Conservation (phyloP, 1,140 invertebrate species). For the Latrodectus geometricus region DNA sequence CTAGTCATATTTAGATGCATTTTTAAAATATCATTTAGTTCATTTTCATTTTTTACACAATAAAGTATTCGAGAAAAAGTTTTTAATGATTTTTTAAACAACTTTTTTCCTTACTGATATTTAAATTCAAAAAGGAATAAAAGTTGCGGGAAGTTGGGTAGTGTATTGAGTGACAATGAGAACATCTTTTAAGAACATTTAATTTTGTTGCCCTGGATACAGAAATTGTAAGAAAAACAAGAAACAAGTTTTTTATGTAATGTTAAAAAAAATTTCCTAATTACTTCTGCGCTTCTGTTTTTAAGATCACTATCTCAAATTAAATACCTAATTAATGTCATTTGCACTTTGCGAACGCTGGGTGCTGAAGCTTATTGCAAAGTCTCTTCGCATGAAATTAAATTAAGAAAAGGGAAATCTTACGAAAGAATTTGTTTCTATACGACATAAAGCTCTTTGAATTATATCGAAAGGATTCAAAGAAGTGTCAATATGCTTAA, state of each 20-base stretch:
- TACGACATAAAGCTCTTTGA: background rate
- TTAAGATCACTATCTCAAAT: conserved; percentile 4
- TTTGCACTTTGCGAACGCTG: background rate
- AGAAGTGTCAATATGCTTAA: background rate
- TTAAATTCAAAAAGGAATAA: background rate
- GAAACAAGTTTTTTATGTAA: background rate
- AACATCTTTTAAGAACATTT: background rate
- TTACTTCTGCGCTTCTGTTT: background rate
- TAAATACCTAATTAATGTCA: conserved; percentile 24
- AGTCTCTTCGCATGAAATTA: background rate
- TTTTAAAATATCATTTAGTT: no score
- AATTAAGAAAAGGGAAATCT: conserved; percentile 1
- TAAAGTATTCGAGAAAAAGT: no score
- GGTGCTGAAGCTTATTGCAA: background rate
- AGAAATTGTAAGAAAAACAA: background rate
- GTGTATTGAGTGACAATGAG: background rate
- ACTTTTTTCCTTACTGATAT: background rate
- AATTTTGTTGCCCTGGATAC: background rate
- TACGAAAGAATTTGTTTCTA: background rate
- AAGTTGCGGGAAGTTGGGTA: background rate
- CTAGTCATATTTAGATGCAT: no score
- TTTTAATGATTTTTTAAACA: background rate
- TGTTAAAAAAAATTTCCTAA: background rate
- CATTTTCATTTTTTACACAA: no score
- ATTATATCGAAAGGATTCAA: background rate